phyloP scores from a whole-genome alignment of 2,888 invertebrate genomes.

The Bursaphelenchus okinawaensis region DNA sequence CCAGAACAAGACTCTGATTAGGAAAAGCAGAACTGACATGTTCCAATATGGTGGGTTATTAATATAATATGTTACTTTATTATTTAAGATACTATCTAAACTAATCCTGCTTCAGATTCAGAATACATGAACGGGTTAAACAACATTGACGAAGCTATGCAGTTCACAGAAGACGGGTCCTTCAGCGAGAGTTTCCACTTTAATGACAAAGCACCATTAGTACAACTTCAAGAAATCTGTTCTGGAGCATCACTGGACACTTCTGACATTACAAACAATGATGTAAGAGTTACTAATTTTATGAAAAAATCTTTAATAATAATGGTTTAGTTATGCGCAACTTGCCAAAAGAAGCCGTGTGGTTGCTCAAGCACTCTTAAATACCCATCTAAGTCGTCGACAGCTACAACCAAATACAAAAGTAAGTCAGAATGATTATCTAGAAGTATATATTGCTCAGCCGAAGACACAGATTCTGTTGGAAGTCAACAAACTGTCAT shows the following conservation, averaged over 20 bases:
- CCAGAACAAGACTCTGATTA: slow-evolving; percentile 29
- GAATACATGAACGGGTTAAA: slow-evolving; percentile 40
- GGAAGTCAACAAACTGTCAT: slow-evolving; percentile 48
- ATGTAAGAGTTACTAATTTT: background rate
- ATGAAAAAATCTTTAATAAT: background rate
- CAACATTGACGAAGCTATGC: slow-evolving; percentile 44
- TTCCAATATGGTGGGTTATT: no score
- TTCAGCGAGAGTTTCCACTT: slow-evolving; percentile 25
- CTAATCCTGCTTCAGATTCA: slow-evolving; percentile 28
- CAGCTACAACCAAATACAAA: background rate
- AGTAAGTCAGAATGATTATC: background rate
- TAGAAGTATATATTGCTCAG: background rate
- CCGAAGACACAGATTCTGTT: slow-evolving; percentile 33
- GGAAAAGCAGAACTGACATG: slow-evolving; percentile 42
- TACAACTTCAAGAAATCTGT: slow-evolving; percentile 59
- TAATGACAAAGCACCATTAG: slow-evolving; percentile 50
- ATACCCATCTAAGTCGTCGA: background rate
- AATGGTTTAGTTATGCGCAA: slow-evolving; percentile 1
- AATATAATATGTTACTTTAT: slow-evolving; percentile 34
- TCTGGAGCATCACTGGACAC: slow-evolving; percentile 68
- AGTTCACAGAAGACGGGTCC: slow-evolving; percentile 41
- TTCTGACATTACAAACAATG: slow-evolving; percentile 19
- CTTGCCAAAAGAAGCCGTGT: slow-evolving; percentile 2
- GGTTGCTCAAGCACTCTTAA: background rate
- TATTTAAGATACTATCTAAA: background rate